Evolutionary conservation across 2,113 vertebrate genomes (phyloP), one percentile per base, ranked within the genome.

Genomic region (Cairina moschata): DNA sequence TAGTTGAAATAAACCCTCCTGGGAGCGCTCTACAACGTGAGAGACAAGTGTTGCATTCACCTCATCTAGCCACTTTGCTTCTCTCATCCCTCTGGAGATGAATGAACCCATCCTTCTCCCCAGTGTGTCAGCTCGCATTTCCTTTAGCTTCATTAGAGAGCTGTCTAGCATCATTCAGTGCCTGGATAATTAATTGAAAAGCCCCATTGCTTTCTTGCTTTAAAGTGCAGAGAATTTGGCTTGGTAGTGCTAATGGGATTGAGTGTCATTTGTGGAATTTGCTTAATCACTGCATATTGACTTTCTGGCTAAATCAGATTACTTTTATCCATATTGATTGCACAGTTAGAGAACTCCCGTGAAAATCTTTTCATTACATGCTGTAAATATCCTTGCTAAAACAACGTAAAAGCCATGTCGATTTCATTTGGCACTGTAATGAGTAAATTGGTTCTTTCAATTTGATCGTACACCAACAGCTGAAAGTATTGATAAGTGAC

Each of bases 301-400:
- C 44, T 91, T 96, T 81, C 76, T 93, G 86, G 55, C 77, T 90
- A 48, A 93, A 95, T 77, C 72, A 69, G 67, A 86, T 97, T 86
- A 85, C 22, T 95, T 92, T 84, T 79, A 77, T 63, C 69, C 46
- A 4, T 81, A 82, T 72, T 86, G 82, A 79, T 65, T 55, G 11
- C 42, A 78, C 25, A 54, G 54, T 82, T 58, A 52, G 31, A 69
- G 91, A 79, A 23, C 23, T 26, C 40, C 29, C 0, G 1, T 85
- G 60, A 77, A 89, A 95, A 89, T 62, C 22, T 75, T 88, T 68
- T 83, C 55, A 50, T 91, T 87, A 74, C 50, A 46, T 31, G 11
- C 46, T 69, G 67, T 36, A 67, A 68, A 63, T 84, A 18, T 83
- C 44, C 32, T 32, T 65, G 26, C 20, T 69, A 38, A 72, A 62